A percentile compares a stretch with the other conserved stretches of the same genome.
These are phyloP conservation scores for Girardia tigrina DNA, from an alignment of 2,888 invertebrate genomes.

Conservation along the genomic window DNA sequence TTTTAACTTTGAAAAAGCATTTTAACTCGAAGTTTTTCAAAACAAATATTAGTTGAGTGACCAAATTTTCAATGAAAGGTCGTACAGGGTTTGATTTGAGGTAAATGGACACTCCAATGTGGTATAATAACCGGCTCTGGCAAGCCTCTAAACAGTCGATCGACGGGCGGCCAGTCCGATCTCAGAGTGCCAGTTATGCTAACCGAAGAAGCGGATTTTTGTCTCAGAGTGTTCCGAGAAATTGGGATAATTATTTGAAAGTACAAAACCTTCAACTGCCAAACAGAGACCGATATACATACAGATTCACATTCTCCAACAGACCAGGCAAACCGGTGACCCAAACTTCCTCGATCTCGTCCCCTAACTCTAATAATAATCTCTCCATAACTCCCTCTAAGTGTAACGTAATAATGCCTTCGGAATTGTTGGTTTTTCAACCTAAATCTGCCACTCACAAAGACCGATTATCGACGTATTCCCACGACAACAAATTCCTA, in stretches of 20 bases:
- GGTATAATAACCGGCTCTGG: neutral
- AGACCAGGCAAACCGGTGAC: neutral
- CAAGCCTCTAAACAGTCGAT: neutral
- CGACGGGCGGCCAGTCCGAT: neutral
- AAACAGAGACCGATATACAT: neutral
- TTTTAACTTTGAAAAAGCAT: neutral
- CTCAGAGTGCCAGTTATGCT: conserved; percentile 1
- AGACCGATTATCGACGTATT: neutral
- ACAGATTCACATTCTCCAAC: neutral
- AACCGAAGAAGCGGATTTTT: neutral
- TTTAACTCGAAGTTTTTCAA: neutral
- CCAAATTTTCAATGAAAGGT: neutral
- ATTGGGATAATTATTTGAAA: neutral
- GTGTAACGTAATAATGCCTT: too few species aligned
- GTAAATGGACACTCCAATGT: neutral
- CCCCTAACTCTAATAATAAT: neutral
- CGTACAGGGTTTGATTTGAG: neutral
- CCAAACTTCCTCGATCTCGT: neutral
- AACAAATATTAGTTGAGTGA: neutral
- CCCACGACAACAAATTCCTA: neutral
- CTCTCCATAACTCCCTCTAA: too few species aligned
- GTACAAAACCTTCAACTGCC: neutral
- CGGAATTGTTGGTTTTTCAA: neutral
- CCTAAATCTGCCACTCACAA: neutral
- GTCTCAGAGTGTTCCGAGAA: neutral